These are phyloP conservation scores for Neoitamus cyanurus DNA, from an alignment of 2,888 invertebrate species.

Conservation along the genomic window DNA sequence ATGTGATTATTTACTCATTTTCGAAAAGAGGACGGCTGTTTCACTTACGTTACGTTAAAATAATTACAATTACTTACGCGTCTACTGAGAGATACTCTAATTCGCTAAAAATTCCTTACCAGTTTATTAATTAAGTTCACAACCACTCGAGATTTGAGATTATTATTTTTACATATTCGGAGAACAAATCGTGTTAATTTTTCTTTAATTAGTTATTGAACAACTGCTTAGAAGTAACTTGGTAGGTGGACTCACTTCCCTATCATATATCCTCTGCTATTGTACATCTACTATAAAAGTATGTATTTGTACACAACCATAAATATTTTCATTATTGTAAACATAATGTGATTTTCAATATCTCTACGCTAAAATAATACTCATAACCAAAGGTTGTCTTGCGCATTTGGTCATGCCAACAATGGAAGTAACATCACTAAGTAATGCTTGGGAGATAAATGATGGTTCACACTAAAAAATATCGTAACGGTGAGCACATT, in stretches of 20 bases:
- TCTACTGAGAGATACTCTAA: constrained; percentile 3
- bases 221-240: background rate
- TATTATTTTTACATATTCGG: constrained; percentile 52
- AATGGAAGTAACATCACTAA: constrained; percentile 7
- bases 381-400: background rate
- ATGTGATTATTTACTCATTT: constrained; percentile 53
- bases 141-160: constrained; percentile 57
- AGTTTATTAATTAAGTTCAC: constrained; percentile 53
- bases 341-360: background rate
- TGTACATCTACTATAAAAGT: constrained; percentile 18
- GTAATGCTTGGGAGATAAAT: background rate
- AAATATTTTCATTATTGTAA: constrained; percentile 28
- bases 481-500: constrained; percentile 29
- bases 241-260: constrained; percentile 23
- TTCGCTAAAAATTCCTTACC: constrained; percentile 6
- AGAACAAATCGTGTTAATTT: constrained; percentile 30
- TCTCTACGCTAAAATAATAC: constrained; percentile 7
- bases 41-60: constrained; percentile 52
- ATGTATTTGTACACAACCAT: constrained; percentile 46
- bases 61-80: constrained; percentile 49
- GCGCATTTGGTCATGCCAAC: background rate
- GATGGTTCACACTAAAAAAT: constrained; percentile 9
- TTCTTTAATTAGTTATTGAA: constrained; percentile 26
- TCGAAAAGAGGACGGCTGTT: constrained; percentile 57
- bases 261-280: background rate